Evolutionary conservation across 2,113 vertebrate species (phyloP), one percentile per base, ranked within the genome.

Genomic region (Alligator sinensis): DNA sequence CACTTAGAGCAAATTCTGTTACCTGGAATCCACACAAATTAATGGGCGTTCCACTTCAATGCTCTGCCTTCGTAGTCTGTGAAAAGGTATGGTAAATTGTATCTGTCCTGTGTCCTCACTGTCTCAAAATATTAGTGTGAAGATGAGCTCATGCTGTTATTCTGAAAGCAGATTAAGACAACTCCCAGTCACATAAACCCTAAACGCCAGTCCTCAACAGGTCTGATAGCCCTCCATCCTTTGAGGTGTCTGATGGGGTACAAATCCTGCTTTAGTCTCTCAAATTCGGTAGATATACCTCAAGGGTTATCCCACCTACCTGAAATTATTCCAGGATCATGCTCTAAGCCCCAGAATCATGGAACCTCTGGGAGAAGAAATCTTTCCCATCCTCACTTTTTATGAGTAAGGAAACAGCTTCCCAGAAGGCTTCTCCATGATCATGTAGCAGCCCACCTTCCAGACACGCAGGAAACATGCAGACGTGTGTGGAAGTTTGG

Each of bases 1-100:
- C n/a, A 57, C 6, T 10, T 47, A 98, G 97, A 85, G 97, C 98
- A 11, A 91, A 96, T 54, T 98, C 98, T 54, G 95, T 98, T 18
- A 98, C 98, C 25, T 98, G 98, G 98, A 98, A 98, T 94, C 98
- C 98, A 47, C 98, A 98, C 82, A 98, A 98, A 93, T 92, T 98
- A 93, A 98, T 98, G 98, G 95, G 96, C 0, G 93, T 96, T 64
- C 98, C 96, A 0, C 90, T 98, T 89, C 98, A 98, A 88, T 98
- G 98, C 82, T 98, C 98, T 11, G 97, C 93, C 66, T 87, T 98
- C 59, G 94, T 98, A 14, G 78, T 98, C 77, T 92, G 62, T 60
- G 96, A 96, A 88, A 98, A 97, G 97, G 98, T 98, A 93, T 47
- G 4, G 6, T 7, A 19, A 30, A 38, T 4, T 15, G 18, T n/a